These are phyloP conservation scores for Turdus rufiventris DNA, from an alignment of 2,113 vertebrate genomes.

Conservation along the genomic window DNA sequence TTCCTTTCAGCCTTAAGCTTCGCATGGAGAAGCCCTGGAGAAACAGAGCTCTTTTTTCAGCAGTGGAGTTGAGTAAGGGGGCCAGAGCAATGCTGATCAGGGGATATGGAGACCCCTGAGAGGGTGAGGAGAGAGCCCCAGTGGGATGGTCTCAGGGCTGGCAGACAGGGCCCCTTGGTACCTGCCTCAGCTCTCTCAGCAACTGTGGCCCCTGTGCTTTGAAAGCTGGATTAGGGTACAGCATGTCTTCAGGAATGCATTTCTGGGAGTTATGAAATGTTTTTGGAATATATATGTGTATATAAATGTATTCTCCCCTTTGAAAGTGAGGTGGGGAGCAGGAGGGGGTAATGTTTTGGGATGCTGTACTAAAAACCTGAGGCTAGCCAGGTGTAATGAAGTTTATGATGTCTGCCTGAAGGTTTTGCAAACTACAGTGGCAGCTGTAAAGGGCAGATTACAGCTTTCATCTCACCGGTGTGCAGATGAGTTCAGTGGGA, in stretches of 20 bases:
- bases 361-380: not conserved
- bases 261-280: not conserved
- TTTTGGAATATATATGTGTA: not conserved
- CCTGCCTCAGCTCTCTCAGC: not conserved
- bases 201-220: not conserved
- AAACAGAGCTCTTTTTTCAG: not conserved
- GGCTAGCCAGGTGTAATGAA: constrained; percentile 3
- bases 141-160: not conserved
- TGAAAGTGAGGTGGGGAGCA: not conserved
- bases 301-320: not conserved
- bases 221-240: not conserved
- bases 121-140: too few species aligned
- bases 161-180: not conserved
- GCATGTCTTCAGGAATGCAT: not conserved
- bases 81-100: too few species aligned
- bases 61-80: not conserved
- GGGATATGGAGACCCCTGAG: rapidly evolving
- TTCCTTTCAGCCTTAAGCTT: not conserved
- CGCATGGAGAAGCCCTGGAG: not conserved
- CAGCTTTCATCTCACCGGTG: not conserved
- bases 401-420: not conserved
- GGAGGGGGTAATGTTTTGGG: not conserved
- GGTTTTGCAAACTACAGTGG: not conserved
- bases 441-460: not conserved
- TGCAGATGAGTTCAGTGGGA: not conserved